Evolutionary conservation across 2,113 vertebrate genomes (phyloP), one percentile per base, ranked within the genome.

Genomic region (Nesoenas mayeri): DNA sequence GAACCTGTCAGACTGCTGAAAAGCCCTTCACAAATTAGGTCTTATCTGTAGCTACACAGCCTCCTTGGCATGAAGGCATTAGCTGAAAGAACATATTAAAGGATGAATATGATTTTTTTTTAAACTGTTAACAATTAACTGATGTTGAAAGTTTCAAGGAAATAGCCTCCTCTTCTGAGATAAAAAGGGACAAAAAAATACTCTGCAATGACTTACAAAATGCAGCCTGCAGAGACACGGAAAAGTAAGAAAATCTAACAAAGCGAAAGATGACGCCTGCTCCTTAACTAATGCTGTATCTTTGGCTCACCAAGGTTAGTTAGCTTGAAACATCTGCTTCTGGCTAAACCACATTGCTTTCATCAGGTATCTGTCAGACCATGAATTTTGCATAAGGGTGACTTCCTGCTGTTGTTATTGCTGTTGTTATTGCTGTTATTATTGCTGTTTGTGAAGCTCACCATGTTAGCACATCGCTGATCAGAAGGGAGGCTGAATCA

Each of bases 111-210:
- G 73, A 54, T 38, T 92, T 66, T 82, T 65, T 36, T 48, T 84
- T 81, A 64, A 91, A 73, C 91, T 90, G 91, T 95, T 98, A 95
- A 97, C 96, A 97, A 95, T 97, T 98, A 98, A 98, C 93, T 90
- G 93, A 97, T 96, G 88, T 75, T 95, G 85, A 88, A 96, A 97
- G 91, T 97, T 97, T 96, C 57, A 79, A 96, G 96, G 88, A 96
- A 97, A 95, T 6, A 57, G 86, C 70, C 3, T 0, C 78, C 65
- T 96, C 40, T 94, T 94, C 51, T 75, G 60, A 93, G 75, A 79
- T 15, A 40, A 79, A 90, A 91, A 70, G 48, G 29, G 53, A 29
- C 44, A 83, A 74, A 93, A 75, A 60, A 88, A 12, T 17, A 53
- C 17, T 25, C 6, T 8, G 4, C 54, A 69, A 38, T 42, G 40